Base-by-base conservation (phyloP, 53 echinoderm and acorn worm genomes). In the Actinopyga echinites region DNA sequence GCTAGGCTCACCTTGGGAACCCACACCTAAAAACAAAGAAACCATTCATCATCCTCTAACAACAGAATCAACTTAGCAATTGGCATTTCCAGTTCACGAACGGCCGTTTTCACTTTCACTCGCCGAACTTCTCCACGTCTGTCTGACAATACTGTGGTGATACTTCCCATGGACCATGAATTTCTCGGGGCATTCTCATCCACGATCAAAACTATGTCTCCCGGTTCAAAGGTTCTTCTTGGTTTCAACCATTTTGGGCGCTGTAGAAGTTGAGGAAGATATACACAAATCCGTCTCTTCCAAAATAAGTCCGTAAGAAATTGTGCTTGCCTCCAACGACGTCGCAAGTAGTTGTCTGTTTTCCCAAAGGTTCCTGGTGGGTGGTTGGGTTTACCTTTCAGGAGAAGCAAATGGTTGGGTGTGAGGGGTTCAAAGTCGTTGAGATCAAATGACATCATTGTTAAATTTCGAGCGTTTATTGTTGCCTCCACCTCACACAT, bases 401-500 rank as follows among this genome's bases (percentile, higher is more conserved):
- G 55, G 22, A 59, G 69, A 64, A 88, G 38, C 52, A 88, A 19
- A 21, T 38, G 11, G 34, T 88, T 88, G n/a, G n/a, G n/a, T n/a
- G n/a, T n/a, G n/a, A n/a, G n/a, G n/a, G 58, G 71, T 2, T 69
- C 83, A 32, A 83, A 5, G 44, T 88, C 88, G 23, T 56, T 54
- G 1, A 77, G 88, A 52, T 88, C 88, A 32, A 69, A 53, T 1
- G 83, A 75, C 1, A 49, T 22, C 34, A 25, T 63, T 26, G 83
- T 87, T 24, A 83, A 66, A 58, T 56, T 69, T 25, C 87, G 49
- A 37, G 71, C 69, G 34, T 73, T 87, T 0, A 88, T 64, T 9
- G 83, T 82, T 20, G 83, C 74, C 56, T 88, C 83, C 30, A 88
- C 88, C 64, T 88, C 88, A 49, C 74, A 83, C 75, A 84, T 68